phyloP scores from a whole-genome alignment of 2,888 invertebrate genomes.

The Sphecodes monilicornis region DNA sequence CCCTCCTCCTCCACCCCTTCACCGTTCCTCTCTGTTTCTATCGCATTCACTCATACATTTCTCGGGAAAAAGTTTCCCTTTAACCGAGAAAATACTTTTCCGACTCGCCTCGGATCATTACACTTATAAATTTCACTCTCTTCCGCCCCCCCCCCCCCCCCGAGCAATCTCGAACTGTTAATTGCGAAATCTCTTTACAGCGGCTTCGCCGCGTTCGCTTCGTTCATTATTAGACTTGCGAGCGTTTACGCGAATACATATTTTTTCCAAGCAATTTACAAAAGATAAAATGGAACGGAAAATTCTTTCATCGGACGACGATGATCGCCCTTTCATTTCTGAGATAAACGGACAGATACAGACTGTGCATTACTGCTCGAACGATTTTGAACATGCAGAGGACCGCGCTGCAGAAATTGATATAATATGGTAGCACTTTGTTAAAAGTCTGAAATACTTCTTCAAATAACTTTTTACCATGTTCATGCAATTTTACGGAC shows the following conservation, averaged over 20 bases:
- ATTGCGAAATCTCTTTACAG: conserved; percentile 42
- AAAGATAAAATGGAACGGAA: conserved; percentile 9
- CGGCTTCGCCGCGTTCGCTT: background rate
- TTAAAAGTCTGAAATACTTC: background rate
- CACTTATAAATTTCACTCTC: conserved; percentile 68
- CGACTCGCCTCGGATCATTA: conserved; percentile 65
- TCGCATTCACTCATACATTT: background rate
- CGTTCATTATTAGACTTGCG: conserved; percentile 14
- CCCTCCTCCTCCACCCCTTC: background rate
- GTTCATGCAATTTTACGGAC: background rate
- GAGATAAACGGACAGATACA: background rate
- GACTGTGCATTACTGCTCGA: background rate
- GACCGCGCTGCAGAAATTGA: background rate
- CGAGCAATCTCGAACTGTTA: conserved; percentile 59
- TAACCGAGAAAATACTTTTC: conserved; percentile 61
- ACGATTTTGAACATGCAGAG: background rate
- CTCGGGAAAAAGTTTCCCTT: conserved; percentile 43
- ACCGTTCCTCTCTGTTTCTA: background rate
- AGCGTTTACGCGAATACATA: background rate
- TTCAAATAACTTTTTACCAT: background rate
- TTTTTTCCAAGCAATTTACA: background rate
- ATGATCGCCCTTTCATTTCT: background rate
- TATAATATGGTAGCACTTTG: background rate
- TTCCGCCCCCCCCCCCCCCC: conserved; percentile 45
- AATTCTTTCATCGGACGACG: background rate